A percentile compares a stretch with the other conserved stretches of the same genome.
phyloP scores from a whole-genome alignment of 64 coral and sea anemone species.

The Stichodactyla mertensii region DNA sequence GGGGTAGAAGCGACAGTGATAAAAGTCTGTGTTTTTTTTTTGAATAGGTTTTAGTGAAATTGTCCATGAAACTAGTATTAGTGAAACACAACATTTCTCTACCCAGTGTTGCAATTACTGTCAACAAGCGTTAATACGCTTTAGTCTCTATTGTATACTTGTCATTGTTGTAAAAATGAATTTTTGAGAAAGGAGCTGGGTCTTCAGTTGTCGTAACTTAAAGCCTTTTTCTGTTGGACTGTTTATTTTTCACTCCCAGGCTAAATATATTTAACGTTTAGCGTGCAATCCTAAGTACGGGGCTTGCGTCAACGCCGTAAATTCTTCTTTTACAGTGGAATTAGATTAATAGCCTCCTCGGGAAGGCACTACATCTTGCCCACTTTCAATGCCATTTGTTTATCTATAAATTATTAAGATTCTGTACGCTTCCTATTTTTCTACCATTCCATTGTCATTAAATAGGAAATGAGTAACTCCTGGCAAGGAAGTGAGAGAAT shows the following conservation, averaged over 20 bases:
- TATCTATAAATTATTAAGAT: slow-evolving; percentile 1
- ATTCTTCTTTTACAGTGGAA: not conserved
- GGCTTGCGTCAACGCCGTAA: not conserved
- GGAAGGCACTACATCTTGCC: not conserved
- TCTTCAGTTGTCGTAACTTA: too few relatives aligned
- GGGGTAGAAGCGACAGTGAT: not conserved
- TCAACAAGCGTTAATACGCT: not conserved
- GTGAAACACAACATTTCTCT: not conserved
- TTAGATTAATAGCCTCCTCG: not conserved
- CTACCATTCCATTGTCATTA: slow-evolving; percentile 1
- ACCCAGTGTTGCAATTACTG: not conserved
- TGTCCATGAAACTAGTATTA: not conserved
- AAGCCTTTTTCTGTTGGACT: too few relatives aligned
- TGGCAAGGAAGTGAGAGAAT: not conserved
- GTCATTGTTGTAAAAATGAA: too few relatives aligned
- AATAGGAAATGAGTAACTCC: not conserved
- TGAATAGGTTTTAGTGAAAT: not conserved
- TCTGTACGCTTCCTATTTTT: not conserved
- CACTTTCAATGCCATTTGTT: not conserved
- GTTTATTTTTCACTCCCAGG: not conserved
- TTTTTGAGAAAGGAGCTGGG: too few relatives aligned
- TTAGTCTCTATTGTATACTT: not conserved
- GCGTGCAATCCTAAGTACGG: not conserved
- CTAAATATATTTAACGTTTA: not conserved
- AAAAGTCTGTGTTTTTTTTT: not conserved